A percentile compares a stretch with the other conserved stretches of the same genome.
Conservation (phyloP, 1,140 invertebrate species). For the Drosophila baimaii region DNA sequence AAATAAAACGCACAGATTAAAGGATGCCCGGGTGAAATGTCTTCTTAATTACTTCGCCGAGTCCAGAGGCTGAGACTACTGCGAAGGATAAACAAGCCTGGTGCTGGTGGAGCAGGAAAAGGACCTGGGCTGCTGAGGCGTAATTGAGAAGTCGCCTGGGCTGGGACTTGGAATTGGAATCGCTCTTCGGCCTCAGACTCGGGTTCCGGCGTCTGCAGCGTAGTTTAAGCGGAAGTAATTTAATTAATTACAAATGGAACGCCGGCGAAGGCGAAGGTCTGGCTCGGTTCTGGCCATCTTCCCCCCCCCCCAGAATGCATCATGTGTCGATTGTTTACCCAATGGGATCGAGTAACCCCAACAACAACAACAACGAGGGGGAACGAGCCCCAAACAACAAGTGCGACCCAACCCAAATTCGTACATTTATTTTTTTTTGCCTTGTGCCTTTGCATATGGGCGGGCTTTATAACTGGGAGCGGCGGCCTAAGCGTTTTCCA, state of each 20-base stretch:
- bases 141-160: constrained; percentile 78
- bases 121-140: constrained; percentile 21
- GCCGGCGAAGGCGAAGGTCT: constrained; percentile 29
- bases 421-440: constrained; percentile 13
- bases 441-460: constrained; percentile 18
- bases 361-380: background rate
- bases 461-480: constrained; percentile 8
- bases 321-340: constrained; percentile 42
- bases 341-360: constrained; percentile 8
- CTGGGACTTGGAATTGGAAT: constrained; percentile 42
- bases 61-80: constrained; percentile 55
- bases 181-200: background rate
- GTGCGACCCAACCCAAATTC: constrained; percentile 29
- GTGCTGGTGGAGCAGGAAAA: background rate
- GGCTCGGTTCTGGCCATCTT: background rate
- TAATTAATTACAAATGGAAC: constrained; percentile 84
- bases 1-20: constrained; percentile 84
- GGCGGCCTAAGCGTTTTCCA: constrained; percentile 57
- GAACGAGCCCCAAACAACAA: constrained; percentile 36
- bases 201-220: constrained; percentile 54
- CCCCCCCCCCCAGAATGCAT: constrained; percentile 28
- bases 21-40: constrained; percentile 83
- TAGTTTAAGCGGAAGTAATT: constrained; percentile 84
- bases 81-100: constrained; percentile 42
- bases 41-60: constrained; percentile 83